Base-by-base conservation (phyloP, 2,113 vertebrate genomes). In the Ciconia boyciana region DNA sequence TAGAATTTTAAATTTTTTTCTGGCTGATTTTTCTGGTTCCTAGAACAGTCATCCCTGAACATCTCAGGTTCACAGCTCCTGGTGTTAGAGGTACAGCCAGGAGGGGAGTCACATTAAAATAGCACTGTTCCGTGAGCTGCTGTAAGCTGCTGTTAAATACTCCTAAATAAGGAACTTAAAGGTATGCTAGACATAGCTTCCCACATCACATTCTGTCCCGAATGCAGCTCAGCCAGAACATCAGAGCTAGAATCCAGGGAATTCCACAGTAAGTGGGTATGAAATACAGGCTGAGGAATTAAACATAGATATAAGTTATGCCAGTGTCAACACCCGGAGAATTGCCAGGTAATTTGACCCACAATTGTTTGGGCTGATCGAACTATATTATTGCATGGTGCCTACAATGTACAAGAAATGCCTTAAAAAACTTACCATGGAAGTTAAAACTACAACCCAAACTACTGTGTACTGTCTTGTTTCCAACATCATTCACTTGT, bases 401-500 rank as follows among this genome's bases (percentile, higher is more conserved):
- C 55, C 32, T 92, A 20, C 20, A 26, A 21, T 43, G 34, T 60
- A 5, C 49, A 81, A 72, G 46, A 87, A 94, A 79, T 49, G 10
- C 61, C 77, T 93, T 93, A 28, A 66, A 93, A 94, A 89, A 76
- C 52, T 83, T 91, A 55, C 34, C 54, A 21, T 58, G 66, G 28
- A 86, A 94, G 75, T 87, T 90, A 88, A 91, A 94, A 64, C 84
- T 89, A 49, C 54, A 68, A 79, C 49, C 26, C 62, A 65, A 91
- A 90, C 26, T 41, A 41, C n/a, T 77, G 16, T 46, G 51, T 61
- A 77, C 58, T 71, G 31, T 77, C 68, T 66, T 89, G 51, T 87
- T 96, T 93, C 74, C 82, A 83, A 28, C 62, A 81, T 80, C 55
- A 68, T 83, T 96, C 81, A 68, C 88, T 65, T 66, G 78, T 91